Evolutionary conservation across 2,888 invertebrate genomes (phyloP), one percentile per base, ranked within the genome.

Genomic region (Agonopterix heracliana): DNA sequence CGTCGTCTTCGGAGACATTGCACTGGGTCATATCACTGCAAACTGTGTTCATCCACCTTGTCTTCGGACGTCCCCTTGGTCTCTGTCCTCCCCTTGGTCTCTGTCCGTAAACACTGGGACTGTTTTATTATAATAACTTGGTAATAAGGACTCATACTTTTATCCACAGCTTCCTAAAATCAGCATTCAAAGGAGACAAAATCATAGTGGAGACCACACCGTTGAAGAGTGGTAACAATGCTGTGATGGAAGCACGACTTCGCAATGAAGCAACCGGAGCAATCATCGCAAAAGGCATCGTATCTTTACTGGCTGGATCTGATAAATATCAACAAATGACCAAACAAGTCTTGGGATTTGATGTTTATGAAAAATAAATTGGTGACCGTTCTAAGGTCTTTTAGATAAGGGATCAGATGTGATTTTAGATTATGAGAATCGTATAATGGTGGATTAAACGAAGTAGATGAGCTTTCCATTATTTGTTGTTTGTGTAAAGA

Each of bases 111-210:
- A n/a, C n/a, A n/a, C 26, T 5, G 26, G 7, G 26, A 26, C 1
- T 26, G 3, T 5, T 26, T 26, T 26, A 26, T 26, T 26, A n/a
- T n/a, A n/a, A n/a, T n/a, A n/a, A n/a, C n/a, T n/a, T n/a, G n/a
- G 26, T 26, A 26, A 7, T 26, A 17, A 17, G 4, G 17, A 5
- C 26, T 26, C 26, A 7, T 1, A n/a, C n/a, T 36, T 12, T 13
- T 50, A 26, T 34, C 26, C 54, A 44, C 59, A 74, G 74, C 44
- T 74, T 56, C 46, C 13, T 69, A 9, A 54, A 54, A 14, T 0
- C 54, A 14, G 69, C 64, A 9, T 34, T 1, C n/a, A 36, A 58
- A 35, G 74, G 72, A 0, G 68, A 74, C 3, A 61, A 53, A 46
- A 51, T 75, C 1, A 60, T 53, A 5, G 59, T 69, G 4, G 57